Percentiles rank a stretch among this genome's conserved stretches.
Conservation (phyloP, 2,888 invertebrate species). For the Erebia epiphron region DNA sequence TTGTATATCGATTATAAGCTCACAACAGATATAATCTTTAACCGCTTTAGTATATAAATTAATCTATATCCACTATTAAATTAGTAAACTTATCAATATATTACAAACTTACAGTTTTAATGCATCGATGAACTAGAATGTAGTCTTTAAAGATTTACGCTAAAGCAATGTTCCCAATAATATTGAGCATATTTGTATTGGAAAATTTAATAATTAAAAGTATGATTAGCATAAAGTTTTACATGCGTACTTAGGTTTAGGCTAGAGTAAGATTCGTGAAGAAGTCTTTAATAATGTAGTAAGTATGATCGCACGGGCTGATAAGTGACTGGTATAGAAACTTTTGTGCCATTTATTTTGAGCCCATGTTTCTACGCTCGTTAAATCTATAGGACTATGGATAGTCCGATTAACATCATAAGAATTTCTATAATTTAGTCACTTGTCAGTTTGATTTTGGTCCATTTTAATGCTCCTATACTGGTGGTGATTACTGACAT, state of each 20-base stretch:
- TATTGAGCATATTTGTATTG: slow-evolving; percentile 36
- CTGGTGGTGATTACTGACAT: not conserved
- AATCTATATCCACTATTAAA: slow-evolving; percentile 29
- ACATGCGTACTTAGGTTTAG: slow-evolving; percentile 39
- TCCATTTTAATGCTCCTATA: slow-evolving; percentile 7
- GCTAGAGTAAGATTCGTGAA: slow-evolving; percentile 32
- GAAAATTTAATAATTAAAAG: slow-evolving; percentile 34
- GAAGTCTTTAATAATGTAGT: slow-evolving; percentile 19
- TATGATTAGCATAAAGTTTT: slow-evolving; percentile 38
- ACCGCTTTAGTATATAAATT: slow-evolving; percentile 37
- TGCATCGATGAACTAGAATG: slow-evolving; percentile 25
- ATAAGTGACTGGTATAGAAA: not conserved
- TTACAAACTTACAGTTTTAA: slow-evolving; percentile 29
- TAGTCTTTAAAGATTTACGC: slow-evolving; percentile 28
- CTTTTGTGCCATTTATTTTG: not conserved
- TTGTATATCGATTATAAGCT: slow-evolving; percentile 35
- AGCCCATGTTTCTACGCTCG: not conserved
- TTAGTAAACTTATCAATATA: slow-evolving; percentile 31
- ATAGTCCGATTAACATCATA: slow-evolving; percentile 6
- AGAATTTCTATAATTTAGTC: not conserved
- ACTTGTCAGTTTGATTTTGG: slow-evolving; percentile 6
- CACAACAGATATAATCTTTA: slow-evolving; percentile 36
- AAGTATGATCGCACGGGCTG: not conserved
- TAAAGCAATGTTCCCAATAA: slow-evolving; percentile 38
- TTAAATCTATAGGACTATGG: not conserved